These are phyloP conservation scores for Probosciger aterrimus DNA, from an alignment of 2,113 vertebrate genomes.

Conservation along the genomic window DNA sequence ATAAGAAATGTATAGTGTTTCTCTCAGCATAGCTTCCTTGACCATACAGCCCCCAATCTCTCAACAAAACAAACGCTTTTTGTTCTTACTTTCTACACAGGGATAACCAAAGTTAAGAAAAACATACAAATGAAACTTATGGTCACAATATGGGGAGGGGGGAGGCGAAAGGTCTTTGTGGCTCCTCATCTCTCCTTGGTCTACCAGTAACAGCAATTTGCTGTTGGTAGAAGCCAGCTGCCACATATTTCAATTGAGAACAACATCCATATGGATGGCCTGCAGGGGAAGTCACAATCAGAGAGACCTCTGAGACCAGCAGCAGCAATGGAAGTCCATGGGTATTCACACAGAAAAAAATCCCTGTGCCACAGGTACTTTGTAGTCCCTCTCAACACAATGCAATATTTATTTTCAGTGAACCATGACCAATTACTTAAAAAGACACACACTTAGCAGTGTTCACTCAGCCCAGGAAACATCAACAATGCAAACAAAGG, in stretches of 20 bases:
- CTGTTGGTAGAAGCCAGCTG: background rate
- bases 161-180: background rate
- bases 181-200: background rate
- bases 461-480: background rate
- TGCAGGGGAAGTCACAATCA: background rate
- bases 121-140: background rate
- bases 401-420: background rate
- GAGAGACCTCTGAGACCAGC: background rate
- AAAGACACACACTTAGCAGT: background rate
- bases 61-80: background rate
- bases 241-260: background rate
- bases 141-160: background rate
- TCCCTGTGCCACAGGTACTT: background rate
- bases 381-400: background rate
- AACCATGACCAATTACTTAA: background rate
- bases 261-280: accelerated
- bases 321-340: background rate
- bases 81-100: background rate
- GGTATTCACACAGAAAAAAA: background rate
- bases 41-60: background rate
- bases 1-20: background rate
- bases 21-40: background rate
- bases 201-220: background rate
- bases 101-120: background rate
- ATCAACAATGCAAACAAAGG: background rate